These are phyloP conservation scores for Notechis scutatus DNA, from an alignment of 2,113 vertebrate genomes.

Conservation along the genomic window DNA sequence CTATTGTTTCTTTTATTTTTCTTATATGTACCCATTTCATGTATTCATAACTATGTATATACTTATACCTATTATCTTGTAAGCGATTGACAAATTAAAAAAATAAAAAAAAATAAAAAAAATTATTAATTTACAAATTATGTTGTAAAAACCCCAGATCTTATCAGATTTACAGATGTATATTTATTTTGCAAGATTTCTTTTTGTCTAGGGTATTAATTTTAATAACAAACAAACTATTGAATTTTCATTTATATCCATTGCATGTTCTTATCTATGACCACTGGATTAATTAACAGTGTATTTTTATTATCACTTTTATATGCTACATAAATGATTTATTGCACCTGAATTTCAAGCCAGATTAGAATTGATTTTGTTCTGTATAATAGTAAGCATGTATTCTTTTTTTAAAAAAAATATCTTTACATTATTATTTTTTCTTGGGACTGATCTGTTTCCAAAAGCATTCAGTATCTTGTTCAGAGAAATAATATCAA, in stretches of 20 bases:
- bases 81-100: no score
- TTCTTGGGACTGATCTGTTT: background rate
- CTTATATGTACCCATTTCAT: no score
- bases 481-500: background rate
- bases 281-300: background rate
- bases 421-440: background rate
- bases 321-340: background rate
- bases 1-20: no score
- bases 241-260: background rate
- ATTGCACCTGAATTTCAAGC: conserved; percentile 5
- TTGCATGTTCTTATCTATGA: background rate
- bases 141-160: background rate
- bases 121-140: background rate
- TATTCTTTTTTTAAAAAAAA: background rate
- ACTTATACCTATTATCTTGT: no score
- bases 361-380: background rate
- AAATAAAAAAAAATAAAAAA: no score
- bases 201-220: background rate
- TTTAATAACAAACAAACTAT: background rate
- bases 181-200: background rate
- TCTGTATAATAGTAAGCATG: background rate
- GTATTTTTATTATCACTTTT: background rate
- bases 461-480: background rate
- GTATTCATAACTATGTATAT: no score
- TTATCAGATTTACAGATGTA: background rate